Percentiles rank a stretch among this genome's conserved stretches.
Conservation (phyloP, 2,797 vertebrate genomes). For the Helicolenus hilgendorfi region DNA sequence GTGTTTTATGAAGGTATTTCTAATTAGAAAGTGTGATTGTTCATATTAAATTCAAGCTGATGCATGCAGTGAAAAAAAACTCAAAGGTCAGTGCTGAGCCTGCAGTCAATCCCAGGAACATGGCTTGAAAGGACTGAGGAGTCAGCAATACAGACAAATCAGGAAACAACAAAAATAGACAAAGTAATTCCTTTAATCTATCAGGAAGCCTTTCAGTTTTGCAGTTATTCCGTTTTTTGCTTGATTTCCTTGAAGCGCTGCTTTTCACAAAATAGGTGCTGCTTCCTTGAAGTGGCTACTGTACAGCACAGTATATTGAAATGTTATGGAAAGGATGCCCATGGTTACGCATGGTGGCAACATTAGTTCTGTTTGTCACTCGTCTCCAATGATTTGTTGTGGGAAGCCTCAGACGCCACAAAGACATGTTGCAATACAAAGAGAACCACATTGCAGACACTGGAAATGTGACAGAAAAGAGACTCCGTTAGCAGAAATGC, state of each 20-base stretch:
- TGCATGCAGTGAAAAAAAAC: constrained; percentile 37
- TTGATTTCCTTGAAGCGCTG: constrained; percentile 62
- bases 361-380: constrained; percentile 66
- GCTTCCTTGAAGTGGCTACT: constrained; percentile 39
- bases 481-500: constrained; percentile 52
- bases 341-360: constrained; percentile 47
- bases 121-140: constrained; percentile 38
- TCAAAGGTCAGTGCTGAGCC: constrained; percentile 77
- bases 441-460: constrained; percentile 79
- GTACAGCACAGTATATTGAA: neutral
- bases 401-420: constrained; percentile 85
- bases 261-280: constrained; percentile 29
- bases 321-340: constrained; percentile 29
- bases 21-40: neutral
- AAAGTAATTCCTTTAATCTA: constrained; percentile 32
- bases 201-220: constrained; percentile 27
- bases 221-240: constrained; percentile 58
- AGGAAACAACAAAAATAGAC: constrained; percentile 61
- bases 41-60: neutral
- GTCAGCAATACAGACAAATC: constrained; percentile 76
- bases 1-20: neutral
- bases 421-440: constrained; percentile 84
- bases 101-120: constrained; percentile 51
- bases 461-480: constrained; percentile 70
- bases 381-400: constrained; percentile 78